Evolutionary conservation across 2,113 vertebrate genomes (phyloP), one percentile per base, ranked within the genome.

Genomic region (Steatornis caripensis): DNA sequence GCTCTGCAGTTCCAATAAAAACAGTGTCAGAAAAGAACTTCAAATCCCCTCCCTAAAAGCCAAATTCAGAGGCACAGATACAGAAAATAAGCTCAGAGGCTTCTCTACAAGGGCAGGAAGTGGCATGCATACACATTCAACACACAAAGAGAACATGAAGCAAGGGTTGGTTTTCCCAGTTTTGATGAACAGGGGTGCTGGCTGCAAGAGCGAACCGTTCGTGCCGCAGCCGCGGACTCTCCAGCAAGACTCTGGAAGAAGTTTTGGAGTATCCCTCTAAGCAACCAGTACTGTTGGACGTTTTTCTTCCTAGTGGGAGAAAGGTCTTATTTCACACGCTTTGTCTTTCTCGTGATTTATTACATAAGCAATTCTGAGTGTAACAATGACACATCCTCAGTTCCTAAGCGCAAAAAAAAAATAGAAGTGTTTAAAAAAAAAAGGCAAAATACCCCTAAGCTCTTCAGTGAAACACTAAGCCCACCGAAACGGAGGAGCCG

Each of bases 291-390:
- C 77, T 11, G 41, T 0, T 14, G n/a, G 9, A 5, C 55, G 61
- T 34, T 57, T 15, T 20, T 32, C 37, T 30, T 18, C 34, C 68
- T 2, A 1, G 4, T 0, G 34, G 4, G 1, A 24, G 29, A 16
- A 27, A 53, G 37, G 49, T 55, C 39, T 19, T 6, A 8, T 3
- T 34, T 0, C 13, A 45, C 54, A 2, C 4, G 36, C 45, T 80
- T 62, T 62, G 37, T 23, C 74, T 71, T 32, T 15, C 65, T 15
- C 19, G 3, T 3, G 43, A 1, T 30, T 49, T 20, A 26, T 4
- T 11, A 62, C 86, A 4, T 2, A 2, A 49, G 34, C 65, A 14
- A 3, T 34, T 46, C 51, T 5, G 49, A 11, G 14, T 1, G 7
- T 2, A 60, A n/a, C 76, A 36, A 10, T 1, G 22, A 7, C 34